A percentile compares a stretch with the other conserved stretches of the same genome.
phyloP scores from a whole-genome alignment of 2,888 invertebrate genomes.

The Leptinotarsa juncta region DNA sequence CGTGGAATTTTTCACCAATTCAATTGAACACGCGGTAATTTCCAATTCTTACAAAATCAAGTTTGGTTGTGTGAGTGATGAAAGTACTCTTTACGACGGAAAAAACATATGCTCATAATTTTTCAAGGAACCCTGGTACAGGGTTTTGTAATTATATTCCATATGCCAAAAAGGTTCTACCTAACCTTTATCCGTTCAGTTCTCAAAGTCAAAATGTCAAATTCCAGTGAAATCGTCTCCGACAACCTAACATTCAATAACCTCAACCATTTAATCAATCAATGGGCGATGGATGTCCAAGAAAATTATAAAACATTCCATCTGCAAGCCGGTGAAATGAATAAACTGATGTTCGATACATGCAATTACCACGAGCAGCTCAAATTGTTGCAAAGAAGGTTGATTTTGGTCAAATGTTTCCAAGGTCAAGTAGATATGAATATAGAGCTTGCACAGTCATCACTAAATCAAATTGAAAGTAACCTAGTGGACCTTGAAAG shows the following conservation, averaged over 20 bases:
- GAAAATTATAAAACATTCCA: slow-evolving; percentile 5
- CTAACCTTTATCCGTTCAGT: not conserved
- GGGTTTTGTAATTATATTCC: too few species aligned
- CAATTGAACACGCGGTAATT: too few species aligned
- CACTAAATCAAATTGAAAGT: not conserved
- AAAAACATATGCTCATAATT: too few species aligned
- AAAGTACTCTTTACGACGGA: too few species aligned
- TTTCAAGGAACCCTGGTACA: too few species aligned
- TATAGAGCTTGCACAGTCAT: not conserved
- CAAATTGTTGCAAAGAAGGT: not conserved
- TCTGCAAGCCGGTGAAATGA: slow-evolving; percentile 5
- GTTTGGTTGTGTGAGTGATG: too few species aligned
- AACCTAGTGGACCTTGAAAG: not conserved
- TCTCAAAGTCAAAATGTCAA: slow-evolving; percentile 1
- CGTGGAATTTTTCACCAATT: too few species aligned
- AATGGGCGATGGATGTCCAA: slow-evolving; percentile 4
- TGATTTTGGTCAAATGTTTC: slow-evolving; percentile 16
- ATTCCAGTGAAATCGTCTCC: slow-evolving; percentile 7
- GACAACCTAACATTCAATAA: not conserved
- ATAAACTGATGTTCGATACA: slow-evolving; percentile 6
- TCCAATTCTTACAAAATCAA: too few species aligned
- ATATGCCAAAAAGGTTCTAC: not conserved
- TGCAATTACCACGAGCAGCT: slow-evolving; percentile 5
- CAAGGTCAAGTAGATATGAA: slow-evolving; percentile 17
- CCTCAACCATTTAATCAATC: slow-evolving; percentile 9